Percentiles rank a stretch among this genome's conserved stretches.
Conservation (phyloP, 1,140 invertebrate species). For the Meteorus sp. region DNA sequence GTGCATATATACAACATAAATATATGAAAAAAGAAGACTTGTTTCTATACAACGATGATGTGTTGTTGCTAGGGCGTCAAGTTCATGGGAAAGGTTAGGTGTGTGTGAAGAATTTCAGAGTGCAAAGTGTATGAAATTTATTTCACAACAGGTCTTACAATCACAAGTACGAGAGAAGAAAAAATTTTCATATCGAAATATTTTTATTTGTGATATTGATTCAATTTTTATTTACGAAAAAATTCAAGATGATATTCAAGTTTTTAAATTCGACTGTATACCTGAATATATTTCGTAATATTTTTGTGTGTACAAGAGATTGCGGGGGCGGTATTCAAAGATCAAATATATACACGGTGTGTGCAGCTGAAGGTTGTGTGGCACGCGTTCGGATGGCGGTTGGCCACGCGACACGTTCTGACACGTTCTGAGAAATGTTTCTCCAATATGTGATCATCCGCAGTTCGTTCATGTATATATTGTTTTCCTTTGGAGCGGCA, state of each 20-base stretch:
- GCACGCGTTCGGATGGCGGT: conserved; percentile 24
- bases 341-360: background rate
- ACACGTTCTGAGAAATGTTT: conserved; percentile 24
- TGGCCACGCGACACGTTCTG: conserved; percentile 27
- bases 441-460: conserved; percentile 7
- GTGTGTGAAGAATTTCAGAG: background rate
- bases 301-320: too few species aligned
- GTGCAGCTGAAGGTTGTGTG: background rate
- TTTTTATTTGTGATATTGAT: too few species aligned
- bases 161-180: too few species aligned
- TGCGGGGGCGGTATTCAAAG: background rate
- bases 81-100: conserved; percentile 15
- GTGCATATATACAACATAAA: too few species aligned
- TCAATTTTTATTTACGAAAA: too few species aligned
- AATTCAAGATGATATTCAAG: too few species aligned
- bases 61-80: conserved; percentile 1
- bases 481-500: background rate
- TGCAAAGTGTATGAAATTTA: too few species aligned
- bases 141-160: too few species aligned
- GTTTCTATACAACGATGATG: background rate
- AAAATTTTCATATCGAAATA: too few species aligned
- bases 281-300: too few species aligned
- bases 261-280: too few species aligned
- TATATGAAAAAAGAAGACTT: conserved; percentile 8
- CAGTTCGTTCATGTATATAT: conserved; percentile 11